Conservation (phyloP, 2,888 invertebrate species). For the Parasteatoda lunata region DNA sequence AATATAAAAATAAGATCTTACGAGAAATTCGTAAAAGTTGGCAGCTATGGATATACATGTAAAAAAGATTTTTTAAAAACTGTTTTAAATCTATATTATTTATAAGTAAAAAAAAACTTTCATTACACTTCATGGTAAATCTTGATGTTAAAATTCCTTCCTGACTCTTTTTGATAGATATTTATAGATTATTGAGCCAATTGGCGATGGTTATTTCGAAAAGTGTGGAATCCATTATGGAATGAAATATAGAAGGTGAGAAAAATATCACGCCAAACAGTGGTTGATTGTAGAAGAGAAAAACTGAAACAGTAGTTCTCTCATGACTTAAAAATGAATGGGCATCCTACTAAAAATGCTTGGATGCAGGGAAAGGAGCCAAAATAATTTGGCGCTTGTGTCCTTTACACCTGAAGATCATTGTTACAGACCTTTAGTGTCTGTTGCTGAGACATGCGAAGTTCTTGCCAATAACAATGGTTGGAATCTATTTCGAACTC, state of each 20-base stretch:
- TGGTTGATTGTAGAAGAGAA: neutral
- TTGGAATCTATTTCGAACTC: slow-evolving; percentile 48
- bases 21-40: too few species aligned
- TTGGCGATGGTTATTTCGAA: too few species aligned
- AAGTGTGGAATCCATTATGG: neutral
- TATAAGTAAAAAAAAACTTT: too few species aligned
- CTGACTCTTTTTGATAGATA: too few species aligned
- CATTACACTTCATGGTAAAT: too few species aligned
- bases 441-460: slow-evolving; percentile 44
- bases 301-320: neutral
- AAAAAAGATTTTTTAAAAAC: too few species aligned
- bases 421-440: slow-evolving; percentile 28
- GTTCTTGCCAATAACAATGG: slow-evolving; percentile 65
- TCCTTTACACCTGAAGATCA: slow-evolving; percentile 8
- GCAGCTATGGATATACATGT: too few species aligned
- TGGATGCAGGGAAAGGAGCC: slow-evolving; percentile 28
- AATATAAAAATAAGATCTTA: too few species aligned
- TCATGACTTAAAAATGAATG: neutral
- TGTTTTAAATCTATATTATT: too few species aligned
- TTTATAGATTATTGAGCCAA: too few species aligned
- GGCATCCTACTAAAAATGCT: neutral
- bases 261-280: neutral
- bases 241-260: neutral
- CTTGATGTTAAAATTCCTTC: too few species aligned
- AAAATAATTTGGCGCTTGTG: slow-evolving; percentile 53